Evolutionary conservation across 2,113 vertebrate genomes (phyloP), one percentile per base, ranked within the genome.

Genomic region (Pandion haliaetus): DNA sequence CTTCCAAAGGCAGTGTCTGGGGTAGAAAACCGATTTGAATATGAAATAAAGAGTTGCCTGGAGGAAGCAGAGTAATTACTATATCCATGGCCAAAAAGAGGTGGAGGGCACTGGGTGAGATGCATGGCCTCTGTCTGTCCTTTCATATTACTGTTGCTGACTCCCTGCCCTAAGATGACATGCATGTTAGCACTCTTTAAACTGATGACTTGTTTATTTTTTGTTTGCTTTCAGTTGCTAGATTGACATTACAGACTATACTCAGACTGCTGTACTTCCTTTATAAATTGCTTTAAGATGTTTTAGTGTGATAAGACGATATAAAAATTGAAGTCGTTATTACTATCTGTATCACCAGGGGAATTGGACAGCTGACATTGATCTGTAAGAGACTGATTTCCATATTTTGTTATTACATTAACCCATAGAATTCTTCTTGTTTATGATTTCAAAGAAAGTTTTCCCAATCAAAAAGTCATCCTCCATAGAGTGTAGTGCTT

Each of bases 271-370:
- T 82, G 44, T 55, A 85, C 78, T 58, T 82, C 62, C 77, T 80
- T 95, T 80, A 47, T 76, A 96, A 93, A 95, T 94, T 87, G 81
- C 88, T 95, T 89, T 94, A 86, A 95, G 94, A 95, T 95, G n/a
- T 72, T 94, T 73, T 77, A 89, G 70, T 66, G 49, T 73, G 95
- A 97, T 97, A 96, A 87, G 89, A 32, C 3, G 34, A n/a, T 86
- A 76, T 15, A 95, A 95, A 95, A 97, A 92, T 85, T 82, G 86
- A 95, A 96, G 62, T 94, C 49, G 31, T 94, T 95, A 77, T 79
- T 94, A 32, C 89, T 89, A 3, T 69, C 83, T 95, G 81, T 89
- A 80, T 95, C 84, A 90, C 45, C 42, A 72, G 50, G 40, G 66
- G 70, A 88, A 89, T 19, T 87, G 91, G 81, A 89, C 91, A 89